phyloP scores from a whole-genome alignment of 2,888 invertebrate genomes.

The Taenaris catops region DNA sequence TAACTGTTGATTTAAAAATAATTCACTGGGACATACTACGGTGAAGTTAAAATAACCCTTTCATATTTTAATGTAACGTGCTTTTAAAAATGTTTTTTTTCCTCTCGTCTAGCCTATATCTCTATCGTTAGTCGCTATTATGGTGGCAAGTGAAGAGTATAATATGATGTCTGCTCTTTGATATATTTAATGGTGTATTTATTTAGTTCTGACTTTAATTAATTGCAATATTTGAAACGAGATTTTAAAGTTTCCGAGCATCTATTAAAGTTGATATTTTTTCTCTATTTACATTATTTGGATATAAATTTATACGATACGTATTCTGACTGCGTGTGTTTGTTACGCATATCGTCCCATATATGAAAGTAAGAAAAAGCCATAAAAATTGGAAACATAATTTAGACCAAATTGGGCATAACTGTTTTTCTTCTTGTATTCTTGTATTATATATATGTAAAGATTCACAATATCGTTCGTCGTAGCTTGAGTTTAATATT shows the following conservation, averaged over 20 bases:
- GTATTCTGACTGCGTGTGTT: too few relatives aligned
- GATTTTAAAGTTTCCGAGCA: slow-evolving; percentile 4
- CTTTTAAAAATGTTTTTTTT: slow-evolving; percentile 4
- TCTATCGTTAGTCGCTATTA: slow-evolving; percentile 11
- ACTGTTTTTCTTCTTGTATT: too few relatives aligned
- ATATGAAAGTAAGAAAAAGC: too few relatives aligned
- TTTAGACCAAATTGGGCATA: too few relatives aligned
- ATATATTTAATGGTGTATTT: slow-evolving; percentile 12
- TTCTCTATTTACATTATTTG: too few relatives aligned
- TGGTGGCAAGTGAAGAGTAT: slow-evolving; percentile 3
- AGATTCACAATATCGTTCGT: too few relatives aligned
- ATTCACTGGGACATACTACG: slow-evolving; percentile 2
- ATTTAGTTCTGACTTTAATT: slow-evolving; percentile 8
- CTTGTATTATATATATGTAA: too few relatives aligned
- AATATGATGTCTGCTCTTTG: slow-evolving; percentile 10
- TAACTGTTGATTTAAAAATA: slow-evolving; percentile 10
- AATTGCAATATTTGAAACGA: slow-evolving; percentile 7
- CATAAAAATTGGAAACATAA: too few relatives aligned
- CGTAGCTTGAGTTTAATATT: too few relatives aligned
- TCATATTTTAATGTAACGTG: slow-evolving; percentile 3
- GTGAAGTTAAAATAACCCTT: slow-evolving; percentile 9
- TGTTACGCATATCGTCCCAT: too few relatives aligned
- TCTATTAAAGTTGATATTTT: too few relatives aligned
- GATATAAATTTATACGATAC: too few relatives aligned
- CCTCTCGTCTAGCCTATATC: slow-evolving; percentile 8